A percentile compares a stretch with the other conserved stretches of the same genome.
These are phyloP conservation scores for Coptotermes formosanus DNA, from an alignment of 1,140 invertebrate genomes.

Conservation along the genomic window DNA sequence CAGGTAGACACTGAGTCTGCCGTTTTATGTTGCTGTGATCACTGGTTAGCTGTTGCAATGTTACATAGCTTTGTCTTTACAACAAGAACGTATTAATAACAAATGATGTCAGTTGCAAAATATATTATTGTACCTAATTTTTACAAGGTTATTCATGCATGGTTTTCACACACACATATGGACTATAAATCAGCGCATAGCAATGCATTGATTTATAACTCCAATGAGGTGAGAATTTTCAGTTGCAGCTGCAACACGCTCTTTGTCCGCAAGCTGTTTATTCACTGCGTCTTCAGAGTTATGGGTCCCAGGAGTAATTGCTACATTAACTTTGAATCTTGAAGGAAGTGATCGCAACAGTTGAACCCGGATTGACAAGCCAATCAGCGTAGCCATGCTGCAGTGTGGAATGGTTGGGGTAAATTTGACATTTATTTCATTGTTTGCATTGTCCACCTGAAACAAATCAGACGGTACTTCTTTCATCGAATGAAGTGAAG, in stretches of 20 bases:
- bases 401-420: constrained; percentile 99
- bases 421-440: constrained; percentile 75
- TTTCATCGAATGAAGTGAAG: no score
- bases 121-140: not conserved
- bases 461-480: constrained; percentile 32
- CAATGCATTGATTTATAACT: constrained; percentile 92
- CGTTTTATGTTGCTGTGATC: not conserved
- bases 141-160: not conserved
- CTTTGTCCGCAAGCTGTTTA: constrained; percentile 97
- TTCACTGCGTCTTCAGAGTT: constrained; percentile 90
- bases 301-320: constrained; percentile 91
- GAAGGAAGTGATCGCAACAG: constrained; percentile 82
- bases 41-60: no score
- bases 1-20: not conserved
- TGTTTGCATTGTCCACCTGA: constrained; percentile 68
- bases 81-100: not conserved
- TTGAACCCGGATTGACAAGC: constrained; percentile 82
- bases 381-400: constrained; percentile 98
- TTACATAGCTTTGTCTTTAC: not conserved
- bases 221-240: constrained; percentile 89
- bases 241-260: constrained; percentile 93
- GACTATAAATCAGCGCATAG: not conserved
- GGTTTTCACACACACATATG: constrained; percentile 1
- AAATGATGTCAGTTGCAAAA: not conserved
- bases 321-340: constrained; percentile 81